Conservation (phyloP, 2,888 invertebrate species). For the Tipula unca region DNA sequence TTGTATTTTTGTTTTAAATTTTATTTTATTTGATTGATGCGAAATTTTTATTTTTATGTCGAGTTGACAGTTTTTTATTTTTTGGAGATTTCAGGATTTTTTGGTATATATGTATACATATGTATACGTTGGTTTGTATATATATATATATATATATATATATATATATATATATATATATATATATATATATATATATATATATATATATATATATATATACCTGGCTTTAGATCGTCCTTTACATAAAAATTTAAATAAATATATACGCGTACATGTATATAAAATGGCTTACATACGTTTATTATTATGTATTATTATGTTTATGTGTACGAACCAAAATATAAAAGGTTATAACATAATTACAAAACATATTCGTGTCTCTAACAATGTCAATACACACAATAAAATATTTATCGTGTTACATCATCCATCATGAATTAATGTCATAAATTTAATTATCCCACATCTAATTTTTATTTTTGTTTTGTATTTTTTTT, state of each 20-base stretch:
- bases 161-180: not conserved
- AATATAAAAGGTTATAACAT: not conserved
- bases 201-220: too few species aligned
- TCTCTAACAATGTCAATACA: not conserved
- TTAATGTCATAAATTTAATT: constrained; percentile 3
- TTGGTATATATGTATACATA: not conserved
- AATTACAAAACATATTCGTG: not conserved
- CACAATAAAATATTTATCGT: not conserved
- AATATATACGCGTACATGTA: not conserved
- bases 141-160: not conserved
- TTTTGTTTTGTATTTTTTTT: too few species aligned
- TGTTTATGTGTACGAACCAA: not conserved
- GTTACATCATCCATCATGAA: not conserved
- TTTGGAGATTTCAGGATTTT: not conserved
- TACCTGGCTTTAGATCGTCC: too few species aligned
- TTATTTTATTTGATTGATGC: constrained; percentile 8
- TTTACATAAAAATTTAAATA: not conserved
- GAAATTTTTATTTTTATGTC: not conserved
- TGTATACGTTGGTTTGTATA: not conserved
- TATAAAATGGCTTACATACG: not conserved
- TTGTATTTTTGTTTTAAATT: too few species aligned
- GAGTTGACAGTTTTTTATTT: not conserved
- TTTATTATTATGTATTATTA: too few species aligned
- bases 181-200: not conserved
- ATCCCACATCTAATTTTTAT: not conserved